A percentile compares a stretch with the other conserved stretches of the same genome.
Evolutionary conservation across 1,140 invertebrate genomes (phyloP).

Genomic region (Homarus americanus): DNA sequence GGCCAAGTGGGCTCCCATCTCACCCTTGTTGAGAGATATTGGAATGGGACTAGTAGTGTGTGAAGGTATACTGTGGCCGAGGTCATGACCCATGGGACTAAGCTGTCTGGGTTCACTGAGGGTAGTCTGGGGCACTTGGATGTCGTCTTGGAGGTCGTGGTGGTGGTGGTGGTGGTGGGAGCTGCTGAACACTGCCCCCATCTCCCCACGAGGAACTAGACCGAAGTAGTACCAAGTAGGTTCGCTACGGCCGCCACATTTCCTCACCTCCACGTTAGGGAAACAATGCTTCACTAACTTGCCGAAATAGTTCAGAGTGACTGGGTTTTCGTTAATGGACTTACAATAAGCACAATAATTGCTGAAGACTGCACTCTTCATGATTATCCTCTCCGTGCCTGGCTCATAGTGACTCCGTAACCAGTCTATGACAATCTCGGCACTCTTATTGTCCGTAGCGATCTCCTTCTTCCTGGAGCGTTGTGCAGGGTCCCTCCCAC

Average conservation of each 20-base stretch:
- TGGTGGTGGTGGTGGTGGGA: background rate
- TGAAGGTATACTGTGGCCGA: background rate
- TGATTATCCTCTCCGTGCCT: slow-evolving; percentile 61
- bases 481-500: slow-evolving; percentile 73
- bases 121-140: slow-evolving; percentile 26
- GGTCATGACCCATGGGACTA: slow-evolving; percentile 17
- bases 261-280: slow-evolving; percentile 73
- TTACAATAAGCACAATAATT: slow-evolving; percentile 69
- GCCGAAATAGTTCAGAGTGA: slow-evolving; percentile 74
- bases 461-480: slow-evolving; percentile 75
- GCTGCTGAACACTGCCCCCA: background rate
- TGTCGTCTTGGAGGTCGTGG: slow-evolving; percentile 33
- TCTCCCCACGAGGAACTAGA: slow-evolving; percentile 54
- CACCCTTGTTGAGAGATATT: slow-evolving; percentile 31
- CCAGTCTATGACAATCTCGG: slow-evolving; percentile 74
- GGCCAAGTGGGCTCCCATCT: slow-evolving; percentile 12
- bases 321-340: slow-evolving; percentile 66
- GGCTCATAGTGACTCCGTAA: slow-evolving; percentile 61
- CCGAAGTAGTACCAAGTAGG: slow-evolving; percentile 75
- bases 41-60: slow-evolving; percentile 63
- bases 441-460: slow-evolving; percentile 72
- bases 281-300: slow-evolving; percentile 75
- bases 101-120: background rate
- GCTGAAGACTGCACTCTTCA: slow-evolving; percentile 72
- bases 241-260: slow-evolving; percentile 73